These are phyloP conservation scores for Grus americana DNA, from an alignment of 2,113 vertebrate genomes.

Conservation along the genomic window DNA sequence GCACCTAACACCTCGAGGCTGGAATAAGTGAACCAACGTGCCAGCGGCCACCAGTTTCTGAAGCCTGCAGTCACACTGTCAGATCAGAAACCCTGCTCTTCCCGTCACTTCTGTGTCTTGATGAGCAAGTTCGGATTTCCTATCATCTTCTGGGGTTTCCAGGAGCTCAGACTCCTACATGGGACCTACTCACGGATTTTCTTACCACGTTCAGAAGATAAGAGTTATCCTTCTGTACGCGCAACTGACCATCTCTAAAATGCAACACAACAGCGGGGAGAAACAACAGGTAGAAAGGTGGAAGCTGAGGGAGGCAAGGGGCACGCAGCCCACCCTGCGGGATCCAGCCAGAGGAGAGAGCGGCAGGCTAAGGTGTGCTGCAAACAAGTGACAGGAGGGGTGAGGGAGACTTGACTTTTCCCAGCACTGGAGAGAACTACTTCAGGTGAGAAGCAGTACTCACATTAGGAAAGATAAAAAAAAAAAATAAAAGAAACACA, in stretches of 20 bases:
- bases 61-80: not conserved
- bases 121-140: not conserved
- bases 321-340: not conserved
- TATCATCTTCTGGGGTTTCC: not conserved
- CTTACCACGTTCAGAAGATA: not conserved
- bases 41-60: not conserved
- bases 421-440: not conserved
- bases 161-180: not conserved
- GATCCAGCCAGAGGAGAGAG: not conserved
- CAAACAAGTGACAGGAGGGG: not conserved
- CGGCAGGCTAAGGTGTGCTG: not conserved
- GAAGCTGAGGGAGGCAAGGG: not conserved
- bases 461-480: not conserved
- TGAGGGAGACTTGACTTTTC: not conserved
- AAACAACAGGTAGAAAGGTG: not conserved
- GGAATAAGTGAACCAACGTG: not conserved
- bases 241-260: not conserved
- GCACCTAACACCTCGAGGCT: not conserved
- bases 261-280: rapidly evolving
- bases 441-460: not conserved
- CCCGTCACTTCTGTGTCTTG: not conserved
- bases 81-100: not conserved
- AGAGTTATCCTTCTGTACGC: not conserved
- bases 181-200: not conserved
- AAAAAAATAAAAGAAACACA: not conserved